phyloP scores from a whole-genome alignment of 1,140 invertebrate species.

The Sarcophaga bullata region DNA sequence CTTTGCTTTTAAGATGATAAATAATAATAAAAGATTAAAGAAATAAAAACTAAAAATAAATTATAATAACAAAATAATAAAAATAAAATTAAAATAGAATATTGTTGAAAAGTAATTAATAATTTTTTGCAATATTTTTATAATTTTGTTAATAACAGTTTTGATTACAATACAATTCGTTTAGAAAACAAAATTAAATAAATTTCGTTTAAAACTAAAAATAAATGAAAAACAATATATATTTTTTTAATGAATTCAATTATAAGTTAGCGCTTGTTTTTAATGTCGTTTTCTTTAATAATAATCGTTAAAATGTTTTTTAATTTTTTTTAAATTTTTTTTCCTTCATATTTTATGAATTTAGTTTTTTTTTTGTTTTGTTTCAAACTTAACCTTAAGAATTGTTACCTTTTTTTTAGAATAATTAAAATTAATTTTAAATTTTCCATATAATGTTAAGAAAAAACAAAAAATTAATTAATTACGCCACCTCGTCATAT shows the following conservation, averaged over 20 bases:
- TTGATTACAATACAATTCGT: neutral
- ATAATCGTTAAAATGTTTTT: neutral
- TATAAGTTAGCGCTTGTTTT: constrained; percentile 12
- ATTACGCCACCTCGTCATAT: neutral
- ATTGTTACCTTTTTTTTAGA: constrained; percentile 15
- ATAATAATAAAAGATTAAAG: constrained; percentile 24
- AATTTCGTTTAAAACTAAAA: constrained; percentile 5
- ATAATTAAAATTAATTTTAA: neutral
- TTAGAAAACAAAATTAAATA: constrained; percentile 4
- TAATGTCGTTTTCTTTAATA: neutral
- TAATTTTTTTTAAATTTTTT: constrained; percentile 33
- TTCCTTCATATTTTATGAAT: neutral
- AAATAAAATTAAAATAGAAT: neutral
- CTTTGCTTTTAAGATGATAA: constrained; percentile 20
- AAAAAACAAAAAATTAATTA: neutral
- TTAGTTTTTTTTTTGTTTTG: neutral
- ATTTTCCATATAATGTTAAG: too few species aligned
- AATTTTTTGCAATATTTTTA: constrained; percentile 18
- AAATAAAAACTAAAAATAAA: constrained; percentile 32
- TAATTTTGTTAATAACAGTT: neutral
- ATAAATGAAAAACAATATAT: neutral
- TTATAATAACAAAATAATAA: constrained; percentile 27
- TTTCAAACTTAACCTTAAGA: neutral
- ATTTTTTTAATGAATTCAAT: neutral
- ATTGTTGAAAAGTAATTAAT: neutral